These are phyloP conservation scores for cattle (Bos taurus) DNA, from an alignment of 2,113 vertebrate genomes.

Conservation along the genomic window ARS-UCD2.0 NC_037343.1:77860001-77860500, in stretches of 20 bases:
- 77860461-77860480: background rate
- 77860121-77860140: too few relatives aligned
- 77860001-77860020: background rate
- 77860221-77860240: accelerated
- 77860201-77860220: background rate
- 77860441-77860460: background rate
- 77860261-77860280: background rate
- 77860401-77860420: background rate
- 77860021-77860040: too few relatives aligned
- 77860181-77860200: background rate
- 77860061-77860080: too few relatives aligned
- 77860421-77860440: too few relatives aligned
- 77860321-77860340: background rate
- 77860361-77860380: background rate
- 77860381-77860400: background rate
- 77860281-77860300: background rate
- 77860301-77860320: background rate
- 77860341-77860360: background rate
- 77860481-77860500: background rate
- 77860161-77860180: accelerated
- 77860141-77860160: background rate
- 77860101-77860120: background rate
- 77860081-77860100: accelerated
- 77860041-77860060: background rate
- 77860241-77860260: too few relatives aligned